Evolutionary conservation across 2,113 vertebrate species (phyloP).

Genomic region (Apteryx owenii): DNA sequence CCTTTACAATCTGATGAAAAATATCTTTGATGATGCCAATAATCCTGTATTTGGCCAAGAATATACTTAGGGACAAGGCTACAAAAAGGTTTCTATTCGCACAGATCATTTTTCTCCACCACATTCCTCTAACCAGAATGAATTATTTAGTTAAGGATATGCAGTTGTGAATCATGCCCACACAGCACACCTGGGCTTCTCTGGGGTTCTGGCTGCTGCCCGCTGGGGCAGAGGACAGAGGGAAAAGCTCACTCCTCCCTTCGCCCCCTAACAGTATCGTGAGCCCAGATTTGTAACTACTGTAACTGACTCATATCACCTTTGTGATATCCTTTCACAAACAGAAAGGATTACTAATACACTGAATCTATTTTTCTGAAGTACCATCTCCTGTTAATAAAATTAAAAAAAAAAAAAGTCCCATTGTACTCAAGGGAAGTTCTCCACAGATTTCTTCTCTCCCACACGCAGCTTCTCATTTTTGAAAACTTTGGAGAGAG

Average conservation of each 20-base stretch:
- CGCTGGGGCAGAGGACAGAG: background rate
- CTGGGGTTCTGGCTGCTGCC: background rate
- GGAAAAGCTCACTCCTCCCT: background rate
- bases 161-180: background rate
- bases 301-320: background rate
- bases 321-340: background rate
- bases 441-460: background rate
- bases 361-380: background rate
- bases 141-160: background rate
- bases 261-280: background rate
- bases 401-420: background rate
- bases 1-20: conserved; percentile 2
- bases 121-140: background rate
- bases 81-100: background rate
- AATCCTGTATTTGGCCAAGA: background rate
- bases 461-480: background rate
- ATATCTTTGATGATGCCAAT: background rate
- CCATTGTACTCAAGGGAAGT: background rate
- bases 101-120: background rate
- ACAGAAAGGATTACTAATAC: background rate
- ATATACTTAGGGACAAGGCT: background rate
- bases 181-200: background rate
- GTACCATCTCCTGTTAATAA: background rate
- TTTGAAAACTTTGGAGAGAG: background rate
- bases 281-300: background rate